A percentile compares a stretch with the other conserved stretches of the same genome.
These are phyloP conservation scores for Nyctalus aviator DNA, from an alignment of 2,797 vertebrate species.

Conservation along the genomic window DNA sequence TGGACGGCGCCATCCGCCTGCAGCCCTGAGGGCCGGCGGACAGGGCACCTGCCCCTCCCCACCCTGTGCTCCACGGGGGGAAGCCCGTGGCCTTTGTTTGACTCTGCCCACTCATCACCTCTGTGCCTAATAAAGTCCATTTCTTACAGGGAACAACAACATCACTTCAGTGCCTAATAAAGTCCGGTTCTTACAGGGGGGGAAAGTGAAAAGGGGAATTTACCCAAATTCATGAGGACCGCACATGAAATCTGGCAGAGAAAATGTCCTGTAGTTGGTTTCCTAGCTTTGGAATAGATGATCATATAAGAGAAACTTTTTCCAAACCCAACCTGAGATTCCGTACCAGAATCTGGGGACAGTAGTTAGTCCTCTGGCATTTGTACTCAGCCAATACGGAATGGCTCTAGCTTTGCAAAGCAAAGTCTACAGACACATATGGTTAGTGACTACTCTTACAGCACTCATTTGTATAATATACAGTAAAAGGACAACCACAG, in stretches of 20 bases:
- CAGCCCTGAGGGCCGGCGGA: constrained; percentile 88
- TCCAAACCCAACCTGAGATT: not conserved
- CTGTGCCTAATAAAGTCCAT: constrained; percentile 77
- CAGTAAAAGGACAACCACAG: no score
- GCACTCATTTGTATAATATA: not conserved
- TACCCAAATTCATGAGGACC: not conserved
- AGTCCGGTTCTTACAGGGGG: no score
- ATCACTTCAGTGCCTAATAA: no score
- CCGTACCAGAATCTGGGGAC: not conserved
- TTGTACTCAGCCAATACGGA: not conserved
- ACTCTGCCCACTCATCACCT: constrained; percentile 40
- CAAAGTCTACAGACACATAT: not conserved
- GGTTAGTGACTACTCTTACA: not conserved
- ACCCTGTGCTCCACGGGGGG: not conserved
- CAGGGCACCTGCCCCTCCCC: no score
- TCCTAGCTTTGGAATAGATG: not conserved
- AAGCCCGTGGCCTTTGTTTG: constrained; percentile 46
- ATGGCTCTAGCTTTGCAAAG: not conserved
- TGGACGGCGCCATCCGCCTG: constrained; percentile 95
- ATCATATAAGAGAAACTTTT: not conserved
- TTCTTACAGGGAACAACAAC: not conserved
- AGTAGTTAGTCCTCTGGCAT: not conserved
- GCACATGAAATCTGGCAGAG: not conserved
- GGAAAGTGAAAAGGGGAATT: not conserved
- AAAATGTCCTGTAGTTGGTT: not conserved